Percentiles rank a stretch among this genome's conserved stretches.
Evolutionary conservation across 2,797 vertebrate genomes (phyloP).

Genomic region (Parambassis ranga): DNA sequence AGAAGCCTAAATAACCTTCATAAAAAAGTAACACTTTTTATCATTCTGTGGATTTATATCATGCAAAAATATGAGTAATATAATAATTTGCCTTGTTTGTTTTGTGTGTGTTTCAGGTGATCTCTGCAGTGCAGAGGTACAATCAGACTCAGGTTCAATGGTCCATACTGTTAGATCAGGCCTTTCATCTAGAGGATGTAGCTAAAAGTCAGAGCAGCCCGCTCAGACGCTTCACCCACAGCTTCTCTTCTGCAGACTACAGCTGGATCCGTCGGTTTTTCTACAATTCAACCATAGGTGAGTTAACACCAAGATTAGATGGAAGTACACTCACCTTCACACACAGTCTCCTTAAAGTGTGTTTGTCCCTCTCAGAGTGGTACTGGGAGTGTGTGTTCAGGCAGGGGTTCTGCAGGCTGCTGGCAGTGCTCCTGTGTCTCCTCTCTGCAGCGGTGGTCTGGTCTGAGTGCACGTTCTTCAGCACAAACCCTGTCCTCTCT

Average conservation of each 20-base stretch:
- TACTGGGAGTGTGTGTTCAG: conserved; percentile 93
- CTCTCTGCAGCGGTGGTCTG: conserved; percentile 92
- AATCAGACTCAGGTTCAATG: conserved; percentile 89
- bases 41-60: background rate
- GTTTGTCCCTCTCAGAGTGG: conserved; percentile 83
- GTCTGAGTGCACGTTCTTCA: conserved; percentile 98
- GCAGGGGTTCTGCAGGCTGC: conserved; percentile 84
- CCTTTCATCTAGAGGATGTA: conserved; percentile 91
- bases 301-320: conserved; percentile 25
- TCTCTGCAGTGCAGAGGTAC: conserved; percentile 88
- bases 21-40: conserved; percentile 81
- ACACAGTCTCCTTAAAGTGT: too few relatives aligned
- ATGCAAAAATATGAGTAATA: background rate
- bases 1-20: conserved; percentile 87
- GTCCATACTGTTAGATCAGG: conserved; percentile 87
- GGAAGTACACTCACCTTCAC: too few relatives aligned
- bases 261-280: conserved; percentile 82
- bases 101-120: conserved; percentile 80
- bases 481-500: conserved; percentile 88
- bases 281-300: conserved; percentile 88
- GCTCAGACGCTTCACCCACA: conserved; percentile 83
- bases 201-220: conserved; percentile 86
- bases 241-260: conserved; percentile 78
- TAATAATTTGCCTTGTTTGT: background rate
- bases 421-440: conserved; percentile 84